Evolutionary conservation across 2,113 vertebrate species (phyloP).

Genomic region (Prolemur simus): DNA sequence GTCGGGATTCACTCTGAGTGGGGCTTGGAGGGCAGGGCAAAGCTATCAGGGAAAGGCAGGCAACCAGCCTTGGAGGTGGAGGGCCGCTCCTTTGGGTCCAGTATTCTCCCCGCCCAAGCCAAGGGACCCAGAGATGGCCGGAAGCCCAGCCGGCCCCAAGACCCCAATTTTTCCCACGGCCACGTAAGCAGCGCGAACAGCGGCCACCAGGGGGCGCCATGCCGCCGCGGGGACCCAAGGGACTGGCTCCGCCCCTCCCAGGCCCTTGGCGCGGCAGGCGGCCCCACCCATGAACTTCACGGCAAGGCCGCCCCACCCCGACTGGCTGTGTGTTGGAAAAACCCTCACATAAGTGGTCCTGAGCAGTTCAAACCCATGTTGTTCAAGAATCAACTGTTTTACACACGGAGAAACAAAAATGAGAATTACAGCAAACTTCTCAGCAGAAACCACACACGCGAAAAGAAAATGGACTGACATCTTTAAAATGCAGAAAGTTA

Average conservation of each 20-base stretch:
- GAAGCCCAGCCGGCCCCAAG: neutral
- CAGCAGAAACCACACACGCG: neutral
- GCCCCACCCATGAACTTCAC: neutral
- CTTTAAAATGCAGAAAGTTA: neutral
- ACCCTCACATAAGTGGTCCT: neutral
- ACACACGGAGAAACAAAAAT: neutral
- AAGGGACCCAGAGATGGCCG: neutral
- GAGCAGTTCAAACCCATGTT: neutral
- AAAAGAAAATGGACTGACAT: neutral
- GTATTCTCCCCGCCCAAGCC: neutral
- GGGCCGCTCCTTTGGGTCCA: neutral
- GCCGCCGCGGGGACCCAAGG: accelerated
- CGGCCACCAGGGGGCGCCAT: conserved; percentile 13
- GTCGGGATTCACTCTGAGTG: neutral
- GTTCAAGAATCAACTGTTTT: neutral
- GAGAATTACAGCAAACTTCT: neutral
- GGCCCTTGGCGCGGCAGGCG: neutral
- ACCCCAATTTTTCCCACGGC: neutral
- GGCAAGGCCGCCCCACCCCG: neutral
- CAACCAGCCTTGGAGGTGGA: too few relatives aligned
- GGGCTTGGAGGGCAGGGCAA: neutral
- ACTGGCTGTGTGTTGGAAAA: neutral
- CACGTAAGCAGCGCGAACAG: neutral
- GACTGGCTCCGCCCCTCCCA: neutral
- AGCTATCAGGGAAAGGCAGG: neutral